Conservation (phyloP, 2,113 vertebrate genomes). For the Centropristis striata region DNA sequence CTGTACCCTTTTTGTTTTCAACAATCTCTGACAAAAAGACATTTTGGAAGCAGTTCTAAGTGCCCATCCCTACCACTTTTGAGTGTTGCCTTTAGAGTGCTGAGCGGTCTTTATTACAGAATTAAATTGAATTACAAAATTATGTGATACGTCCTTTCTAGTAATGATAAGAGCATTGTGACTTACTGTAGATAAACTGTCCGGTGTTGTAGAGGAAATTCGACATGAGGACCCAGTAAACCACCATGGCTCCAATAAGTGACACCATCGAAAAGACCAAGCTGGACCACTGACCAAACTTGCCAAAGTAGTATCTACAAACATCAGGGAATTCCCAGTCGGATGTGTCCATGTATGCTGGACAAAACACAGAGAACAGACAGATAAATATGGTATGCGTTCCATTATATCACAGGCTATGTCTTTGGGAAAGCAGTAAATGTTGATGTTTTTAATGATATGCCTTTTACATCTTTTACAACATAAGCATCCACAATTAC, state of each 20-base stretch:
- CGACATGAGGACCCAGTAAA: constrained; percentile 99
- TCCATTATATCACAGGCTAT: background rate
- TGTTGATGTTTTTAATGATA: background rate
- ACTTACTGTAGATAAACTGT: constrained; percentile 97
- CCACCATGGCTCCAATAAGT: constrained; percentile 95
- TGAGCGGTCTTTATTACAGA: background rate
- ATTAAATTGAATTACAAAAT: background rate
- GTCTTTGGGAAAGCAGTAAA: background rate
- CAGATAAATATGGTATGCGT: background rate
- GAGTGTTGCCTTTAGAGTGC: background rate
- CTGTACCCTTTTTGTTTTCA: no score
- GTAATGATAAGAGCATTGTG: background rate
- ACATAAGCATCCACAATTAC: background rate
- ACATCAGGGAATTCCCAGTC: constrained; percentile 98
- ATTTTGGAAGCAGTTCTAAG: no score
- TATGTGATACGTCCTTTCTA: background rate
- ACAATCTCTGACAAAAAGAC: background rate
- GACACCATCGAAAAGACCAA: constrained; percentile 96
- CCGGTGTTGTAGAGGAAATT: constrained; percentile 98
- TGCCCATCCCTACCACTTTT: background rate
- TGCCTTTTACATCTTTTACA: background rate
- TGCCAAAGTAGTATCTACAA: constrained; percentile 95
- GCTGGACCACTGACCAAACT: constrained; percentile 95
- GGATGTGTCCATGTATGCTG: constrained; percentile 89
- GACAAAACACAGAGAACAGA: constrained; percentile 14